Conservation (phyloP, 2,888 invertebrate species). For the Willowsia nigromaculata region DNA sequence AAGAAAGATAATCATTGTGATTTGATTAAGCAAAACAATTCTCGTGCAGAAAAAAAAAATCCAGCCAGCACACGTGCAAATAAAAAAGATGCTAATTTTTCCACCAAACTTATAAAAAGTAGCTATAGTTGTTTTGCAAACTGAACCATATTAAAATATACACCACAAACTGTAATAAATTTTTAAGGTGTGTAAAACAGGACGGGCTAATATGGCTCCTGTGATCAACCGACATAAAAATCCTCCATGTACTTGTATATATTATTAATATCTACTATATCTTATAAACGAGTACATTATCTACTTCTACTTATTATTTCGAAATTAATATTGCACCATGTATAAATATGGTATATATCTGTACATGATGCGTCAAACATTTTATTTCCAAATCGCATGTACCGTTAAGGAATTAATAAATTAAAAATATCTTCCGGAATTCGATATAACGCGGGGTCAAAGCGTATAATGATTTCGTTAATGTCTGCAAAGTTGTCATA, state of each 20-base stretch:
- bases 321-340: conserved; percentile 20
- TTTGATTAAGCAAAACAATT: neutral
- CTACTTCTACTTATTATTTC: neutral
- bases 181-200: neutral
- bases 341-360: neutral
- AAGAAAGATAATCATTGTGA: neutral
- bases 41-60: neutral
- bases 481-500: no score
- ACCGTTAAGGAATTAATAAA: conserved; percentile 9
- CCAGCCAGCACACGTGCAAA: conserved; percentile 28
- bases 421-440: conserved; percentile 9
- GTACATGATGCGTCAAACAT: neutral
- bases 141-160: neutral
- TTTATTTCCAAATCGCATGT: conserved; percentile 25
- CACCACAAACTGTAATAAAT: neutral
- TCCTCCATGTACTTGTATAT: neutral
- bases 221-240: neutral
- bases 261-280: neutral
- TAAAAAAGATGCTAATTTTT: conserved; percentile 16
- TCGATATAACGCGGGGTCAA: no score
- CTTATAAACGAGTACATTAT: neutral
- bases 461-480: no score
- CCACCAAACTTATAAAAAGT: neutral
- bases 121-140: neutral
- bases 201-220: neutral